phyloP scores from a whole-genome alignment of 2,797 vertebrate species.

The Eutrigla gurnardus region DNA sequence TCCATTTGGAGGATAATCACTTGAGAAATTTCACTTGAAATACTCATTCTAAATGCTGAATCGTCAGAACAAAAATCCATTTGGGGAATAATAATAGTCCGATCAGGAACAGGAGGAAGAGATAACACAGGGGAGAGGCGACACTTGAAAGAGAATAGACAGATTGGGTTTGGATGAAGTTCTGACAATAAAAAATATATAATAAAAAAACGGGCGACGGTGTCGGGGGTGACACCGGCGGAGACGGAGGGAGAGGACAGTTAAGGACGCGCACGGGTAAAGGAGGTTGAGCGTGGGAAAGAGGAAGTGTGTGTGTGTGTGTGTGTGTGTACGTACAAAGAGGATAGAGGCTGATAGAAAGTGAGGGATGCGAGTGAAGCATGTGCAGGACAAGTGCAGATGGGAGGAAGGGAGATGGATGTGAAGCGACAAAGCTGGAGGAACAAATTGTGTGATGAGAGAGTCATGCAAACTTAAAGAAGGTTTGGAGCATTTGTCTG shows the following conservation, averaged over 20 bases:
- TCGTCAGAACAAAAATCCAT: constrained; percentile 61
- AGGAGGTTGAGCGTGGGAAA: constrained; percentile 55
- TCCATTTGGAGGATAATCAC: constrained; percentile 64
- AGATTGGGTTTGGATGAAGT: constrained; percentile 51
- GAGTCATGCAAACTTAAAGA: constrained; percentile 46
- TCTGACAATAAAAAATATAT: constrained; percentile 16
- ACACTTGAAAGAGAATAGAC: constrained; percentile 38
- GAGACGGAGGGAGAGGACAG: constrained; percentile 44
- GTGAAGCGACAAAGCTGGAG: constrained; percentile 45
- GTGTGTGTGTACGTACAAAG: constrained; percentile 25
- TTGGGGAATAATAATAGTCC: constrained; percentile 66
- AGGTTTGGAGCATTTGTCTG: constrained; percentile 41
- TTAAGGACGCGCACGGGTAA: constrained; percentile 38
- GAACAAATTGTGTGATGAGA: constrained; percentile 38
- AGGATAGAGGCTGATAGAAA: constrained; percentile 42
- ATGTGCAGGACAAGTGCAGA: constrained; percentile 42
- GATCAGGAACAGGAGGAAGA: constrained; percentile 56
- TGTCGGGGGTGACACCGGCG: constrained; percentile 15
- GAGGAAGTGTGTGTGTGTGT: constrained; percentile 18
- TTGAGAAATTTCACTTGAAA: constrained; percentile 62
- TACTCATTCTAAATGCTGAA: constrained; percentile 68
- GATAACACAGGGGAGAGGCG: constrained; percentile 38
- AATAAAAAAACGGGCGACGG: no score
- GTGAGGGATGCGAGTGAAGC: constrained; percentile 42
- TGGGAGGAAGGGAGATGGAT: constrained; percentile 50